Conservation (phyloP, 2,113 vertebrate genomes). For the Xiphophorus maculatus region DNA sequence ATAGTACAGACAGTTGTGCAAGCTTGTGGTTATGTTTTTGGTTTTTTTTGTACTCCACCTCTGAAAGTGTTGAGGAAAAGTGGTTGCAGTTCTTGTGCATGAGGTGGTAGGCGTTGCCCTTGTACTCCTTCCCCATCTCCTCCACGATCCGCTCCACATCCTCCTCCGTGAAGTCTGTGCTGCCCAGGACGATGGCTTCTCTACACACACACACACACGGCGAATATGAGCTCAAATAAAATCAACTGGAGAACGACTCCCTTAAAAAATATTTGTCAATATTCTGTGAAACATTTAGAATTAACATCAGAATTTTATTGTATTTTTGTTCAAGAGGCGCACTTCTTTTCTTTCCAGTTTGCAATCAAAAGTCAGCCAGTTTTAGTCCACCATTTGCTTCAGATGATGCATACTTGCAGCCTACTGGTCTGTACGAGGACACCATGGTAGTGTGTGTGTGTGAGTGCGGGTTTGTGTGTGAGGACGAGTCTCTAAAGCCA, state of each 20-base stretch:
- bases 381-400: constrained; percentile 20
- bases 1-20: neutral
- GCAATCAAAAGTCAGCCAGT: neutral
- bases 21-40: neutral
- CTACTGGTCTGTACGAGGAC: constrained; percentile 32
- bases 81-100: constrained; percentile 99
- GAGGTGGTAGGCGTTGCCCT: constrained; percentile 97
- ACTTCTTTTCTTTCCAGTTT: no score
- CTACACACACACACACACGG: constrained; percentile 66
- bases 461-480: neutral
- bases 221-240: neutral
- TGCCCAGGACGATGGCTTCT: constrained; percentile 96
- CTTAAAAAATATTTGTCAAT: neutral
- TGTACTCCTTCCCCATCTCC: constrained; percentile 98
- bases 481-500: constrained; percentile 46
- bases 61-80: constrained; percentile 96
- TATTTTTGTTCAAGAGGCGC: no score
- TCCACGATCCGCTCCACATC: constrained; percentile 97
- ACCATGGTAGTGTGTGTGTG: neutral
- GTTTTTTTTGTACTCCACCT: constrained; percentile 85
- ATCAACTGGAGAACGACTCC: no score
- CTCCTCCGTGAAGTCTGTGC: constrained; percentile 97
- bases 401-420: constrained; percentile 33
- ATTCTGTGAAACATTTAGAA: neutral
- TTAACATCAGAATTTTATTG: neutral